Conservation (phyloP, 2,113 vertebrate species). For the Rhynchomys soricoides region DNA sequence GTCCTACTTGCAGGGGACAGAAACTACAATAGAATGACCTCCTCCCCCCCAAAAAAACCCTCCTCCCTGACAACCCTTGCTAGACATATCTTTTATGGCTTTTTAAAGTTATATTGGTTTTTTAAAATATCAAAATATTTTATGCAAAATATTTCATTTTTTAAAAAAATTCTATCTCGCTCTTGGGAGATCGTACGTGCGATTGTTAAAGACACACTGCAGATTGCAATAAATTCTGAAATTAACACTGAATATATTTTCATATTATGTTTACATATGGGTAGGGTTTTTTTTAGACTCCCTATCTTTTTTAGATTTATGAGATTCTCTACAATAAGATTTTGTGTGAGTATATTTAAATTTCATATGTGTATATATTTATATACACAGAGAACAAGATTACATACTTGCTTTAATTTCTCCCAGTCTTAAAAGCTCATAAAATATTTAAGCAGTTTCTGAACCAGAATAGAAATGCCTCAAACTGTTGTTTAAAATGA, state of each 20-base stretch:
- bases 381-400: conserved; percentile 82
- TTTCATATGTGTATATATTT: conserved; percentile 85
- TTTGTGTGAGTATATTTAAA: conserved; percentile 85
- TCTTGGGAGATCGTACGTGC: conserved; percentile 76
- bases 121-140: conserved; percentile 84
- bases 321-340: conserved; percentile 84
- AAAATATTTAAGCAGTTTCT: conserved; percentile 83
- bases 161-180: conserved; percentile 75
- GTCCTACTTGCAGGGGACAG: conserved; percentile 58
- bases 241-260: conserved; percentile 85
- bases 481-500: conserved; percentile 80
- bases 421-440: conserved; percentile 82
- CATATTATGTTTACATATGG: conserved; percentile 85
- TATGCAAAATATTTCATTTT: conserved; percentile 84
- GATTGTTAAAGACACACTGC: conserved; percentile 79
- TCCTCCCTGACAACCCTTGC: conserved; percentile 64
- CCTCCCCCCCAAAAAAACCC: background rate
- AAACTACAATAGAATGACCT: conserved; percentile 57
- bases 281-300: conserved; percentile 81
- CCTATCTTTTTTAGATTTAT: conserved; percentile 85
- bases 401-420: conserved; percentile 84
- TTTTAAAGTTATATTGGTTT: conserved; percentile 82
- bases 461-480: conserved; percentile 82
- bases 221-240: conserved; percentile 83
- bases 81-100: conserved; percentile 80